A percentile compares a stretch with the other conserved stretches of the same genome.
Conservation (phyloP, 2,797 vertebrate genomes). For the Neoniphon sammara region DNA sequence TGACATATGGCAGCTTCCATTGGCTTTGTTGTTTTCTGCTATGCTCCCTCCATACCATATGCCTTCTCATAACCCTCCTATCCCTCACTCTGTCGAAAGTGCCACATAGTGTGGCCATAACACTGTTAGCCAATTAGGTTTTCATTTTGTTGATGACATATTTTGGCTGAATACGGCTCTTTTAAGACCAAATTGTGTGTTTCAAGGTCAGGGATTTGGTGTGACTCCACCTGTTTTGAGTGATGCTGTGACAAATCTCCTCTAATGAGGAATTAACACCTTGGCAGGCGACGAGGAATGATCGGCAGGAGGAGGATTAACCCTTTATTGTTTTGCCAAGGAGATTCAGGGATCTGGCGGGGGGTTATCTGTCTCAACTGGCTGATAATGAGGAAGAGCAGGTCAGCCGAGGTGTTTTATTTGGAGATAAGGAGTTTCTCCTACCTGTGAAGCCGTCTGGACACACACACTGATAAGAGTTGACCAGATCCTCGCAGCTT, state of each 20-base stretch:
- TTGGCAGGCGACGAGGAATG: conserved; percentile 59
- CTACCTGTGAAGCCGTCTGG: conserved; percentile 90
- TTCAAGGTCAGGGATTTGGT: conserved; percentile 30
- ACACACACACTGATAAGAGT: conserved; percentile 88
- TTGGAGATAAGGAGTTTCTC: conserved; percentile 34
- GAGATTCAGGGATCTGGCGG: neutral
- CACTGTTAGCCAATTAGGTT: conserved; percentile 14
- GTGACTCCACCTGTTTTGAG: conserved; percentile 59
- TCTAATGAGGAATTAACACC: conserved; percentile 83
- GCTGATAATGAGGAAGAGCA: conserved; percentile 5
- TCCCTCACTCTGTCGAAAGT: conserved; percentile 1
- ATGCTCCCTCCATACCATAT: conserved; percentile 56
- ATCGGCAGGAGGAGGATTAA: conserved; percentile 83
- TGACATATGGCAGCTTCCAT: conserved; percentile 75
- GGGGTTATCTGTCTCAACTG: conserved; percentile 6
- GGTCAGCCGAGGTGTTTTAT: conserved; percentile 7
- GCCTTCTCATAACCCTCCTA: conserved; percentile 22
- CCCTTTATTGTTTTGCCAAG: conserved; percentile 73
- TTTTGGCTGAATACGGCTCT: conserved; percentile 28
- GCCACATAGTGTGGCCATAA: neutral
- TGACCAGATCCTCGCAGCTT: conserved; percentile 86
- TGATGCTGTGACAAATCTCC: conserved; percentile 79
- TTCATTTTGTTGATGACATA: conserved; percentile 12
- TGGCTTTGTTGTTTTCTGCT: conserved; percentile 67
- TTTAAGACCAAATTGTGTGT: neutral